These are phyloP conservation scores for Penaeus vannamei DNA, from an alignment of 1,140 invertebrate species.

Conservation along the genomic window DNA sequence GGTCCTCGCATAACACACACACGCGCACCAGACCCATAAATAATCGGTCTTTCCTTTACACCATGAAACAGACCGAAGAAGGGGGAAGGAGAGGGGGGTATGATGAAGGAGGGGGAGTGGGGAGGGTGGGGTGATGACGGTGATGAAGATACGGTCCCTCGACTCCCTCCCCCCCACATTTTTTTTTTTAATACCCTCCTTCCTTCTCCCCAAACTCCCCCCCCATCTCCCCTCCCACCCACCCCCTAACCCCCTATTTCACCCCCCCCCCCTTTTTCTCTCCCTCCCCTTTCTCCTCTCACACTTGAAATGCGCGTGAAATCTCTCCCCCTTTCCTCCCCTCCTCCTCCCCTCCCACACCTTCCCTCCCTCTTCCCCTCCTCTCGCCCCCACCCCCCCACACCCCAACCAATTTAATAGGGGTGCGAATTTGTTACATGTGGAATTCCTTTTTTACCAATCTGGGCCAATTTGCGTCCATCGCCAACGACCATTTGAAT, in stretches of 20 bases:
- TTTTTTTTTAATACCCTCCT: background rate
- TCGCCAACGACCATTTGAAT: slow-evolving; percentile 34
- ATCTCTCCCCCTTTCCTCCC: slow-evolving; percentile 19
- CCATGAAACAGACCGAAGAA: too few relatives aligned
- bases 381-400: background rate
- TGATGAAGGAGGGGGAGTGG: too few relatives aligned
- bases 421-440: slow-evolving; percentile 62
- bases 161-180: background rate
- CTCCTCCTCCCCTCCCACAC: background rate
- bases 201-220: background rate
- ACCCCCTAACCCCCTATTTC: background rate
- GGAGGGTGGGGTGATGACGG: too few relatives aligned
- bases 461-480: slow-evolving; percentile 59
- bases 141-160: too few relatives aligned
- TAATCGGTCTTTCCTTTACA: too few relatives aligned
- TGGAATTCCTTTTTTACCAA: slow-evolving; percentile 62
- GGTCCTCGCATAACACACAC: background rate
- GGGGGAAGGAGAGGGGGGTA: too few relatives aligned
- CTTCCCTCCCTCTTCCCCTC: background rate
- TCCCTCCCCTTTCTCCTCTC: background rate
- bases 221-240: background rate
- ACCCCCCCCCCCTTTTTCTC: background rate
- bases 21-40: background rate
- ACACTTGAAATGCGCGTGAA: too few relatives aligned
- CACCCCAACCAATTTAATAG: slow-evolving; percentile 43